Evolutionary conservation across 30 jellyfish, hydroid and myxozoan species (phyloP), one percentile per base, ranked within the genome.

Genomic region (Cassiopea xamachana): DNA sequence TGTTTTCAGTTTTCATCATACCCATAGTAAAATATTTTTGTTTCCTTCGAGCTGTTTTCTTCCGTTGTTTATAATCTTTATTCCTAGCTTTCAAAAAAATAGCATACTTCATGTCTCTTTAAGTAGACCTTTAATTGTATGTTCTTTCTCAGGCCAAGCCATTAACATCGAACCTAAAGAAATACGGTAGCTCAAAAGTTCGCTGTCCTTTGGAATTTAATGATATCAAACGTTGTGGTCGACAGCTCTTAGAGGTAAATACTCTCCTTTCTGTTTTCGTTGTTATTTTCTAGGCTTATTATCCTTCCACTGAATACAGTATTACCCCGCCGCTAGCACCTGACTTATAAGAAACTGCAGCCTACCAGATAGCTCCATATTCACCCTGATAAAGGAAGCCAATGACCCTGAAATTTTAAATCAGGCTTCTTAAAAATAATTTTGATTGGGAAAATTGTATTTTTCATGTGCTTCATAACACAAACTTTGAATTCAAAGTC

Each of bases 181-280:
- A 96, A 79, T 96, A 96, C 74, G 99, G 99, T 14, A 90, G 75
- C 67, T 45, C 89, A 18, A 96, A 93, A 83, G 88, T 67, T 13
- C 87, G 97, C 60, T 73, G 82, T 47, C 97, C 97, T 1, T 73
- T 96, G 46, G 98, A 93, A 70, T 78, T 93, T n/a, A n/a, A 83
- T n/a, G 97, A 92, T 75, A 87, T 96, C 9, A 90, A 90, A 78
- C 80, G 98, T 46, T 93, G 97, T 85, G 99, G 99, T 50, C 86
- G 98, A 18, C 99, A 96, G 69, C 91, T 96, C 17, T 84, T 96
- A 49, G 99, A 96, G 96, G 98, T 86, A 55, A 14, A 2, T 58
- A 74, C 8, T 27, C 39, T 27, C 39, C 39, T 27, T 27, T 27
- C 39, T 16, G 46, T 60, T 10, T 10, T 19, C 44, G 7, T 39